These are phyloP conservation scores for Drosophila colorata DNA, from an alignment of 2,888 invertebrate genomes.

Conservation along the genomic window DNA sequence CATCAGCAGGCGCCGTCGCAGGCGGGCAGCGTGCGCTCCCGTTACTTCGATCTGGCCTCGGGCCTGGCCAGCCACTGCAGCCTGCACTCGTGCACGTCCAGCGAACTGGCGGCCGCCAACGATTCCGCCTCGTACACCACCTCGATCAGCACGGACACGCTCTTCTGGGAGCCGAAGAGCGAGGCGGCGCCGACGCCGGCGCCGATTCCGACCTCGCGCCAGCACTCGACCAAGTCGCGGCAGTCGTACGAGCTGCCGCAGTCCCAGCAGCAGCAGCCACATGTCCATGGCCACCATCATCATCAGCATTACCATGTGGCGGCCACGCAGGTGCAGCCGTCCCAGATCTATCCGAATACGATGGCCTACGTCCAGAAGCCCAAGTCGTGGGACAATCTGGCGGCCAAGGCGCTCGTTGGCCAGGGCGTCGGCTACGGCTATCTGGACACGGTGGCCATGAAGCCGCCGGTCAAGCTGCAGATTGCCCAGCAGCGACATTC, in stretches of 20 bases:
- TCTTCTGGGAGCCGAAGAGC: conserved; percentile 91
- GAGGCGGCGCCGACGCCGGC: conserved; percentile 79
- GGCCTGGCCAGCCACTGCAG: conserved; percentile 92
- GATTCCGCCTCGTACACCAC: conserved; percentile 93
- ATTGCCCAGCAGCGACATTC: conserved; percentile 86
- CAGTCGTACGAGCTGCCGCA: conserved; percentile 86
- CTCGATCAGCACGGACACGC: conserved; percentile 93
- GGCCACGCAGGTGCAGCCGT: conserved; percentile 85
- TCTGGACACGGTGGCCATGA: conserved; percentile 88
- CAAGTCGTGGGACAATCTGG: conserved; percentile 95
- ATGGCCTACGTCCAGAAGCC: conserved; percentile 88
- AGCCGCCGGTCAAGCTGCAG: conserved; percentile 85
- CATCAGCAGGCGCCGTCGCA: conserved; percentile 82
- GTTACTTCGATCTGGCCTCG: conserved; percentile 89
- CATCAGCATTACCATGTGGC: conserved; percentile 85
- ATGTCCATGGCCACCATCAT: conserved; percentile 74
- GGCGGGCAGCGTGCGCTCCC: conserved; percentile 85
- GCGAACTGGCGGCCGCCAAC: conserved; percentile 89
- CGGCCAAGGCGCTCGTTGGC: conserved; percentile 93
- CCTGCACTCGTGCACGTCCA: conserved; percentile 93
- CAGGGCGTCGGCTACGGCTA: conserved; percentile 95
- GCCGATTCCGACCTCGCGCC: conserved; percentile 86
- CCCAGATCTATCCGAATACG: conserved; percentile 83
- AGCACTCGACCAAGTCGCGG: conserved; percentile 86
- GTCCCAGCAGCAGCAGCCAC: conserved; percentile 70